phyloP scores from a whole-genome alignment of 64 coral and sea anemone genomes.

The Cladopsammia gracilis region DNA sequence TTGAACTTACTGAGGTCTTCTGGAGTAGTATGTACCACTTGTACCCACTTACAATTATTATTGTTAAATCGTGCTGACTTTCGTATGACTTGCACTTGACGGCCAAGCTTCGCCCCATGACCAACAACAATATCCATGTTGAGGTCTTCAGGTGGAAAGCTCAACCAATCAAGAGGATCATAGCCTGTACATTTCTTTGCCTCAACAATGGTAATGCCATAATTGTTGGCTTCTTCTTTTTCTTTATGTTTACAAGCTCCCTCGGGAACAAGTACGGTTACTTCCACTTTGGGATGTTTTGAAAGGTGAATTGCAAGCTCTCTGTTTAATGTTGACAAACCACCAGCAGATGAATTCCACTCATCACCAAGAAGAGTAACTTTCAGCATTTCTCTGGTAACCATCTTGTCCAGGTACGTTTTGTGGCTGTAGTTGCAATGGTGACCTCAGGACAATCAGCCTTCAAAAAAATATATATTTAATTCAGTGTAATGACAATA shows the following conservation, averaged over 20 bases:
- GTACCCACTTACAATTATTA: conserved; percentile 36
- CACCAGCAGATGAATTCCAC: background rate
- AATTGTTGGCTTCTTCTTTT: background rate
- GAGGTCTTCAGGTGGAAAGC: background rate
- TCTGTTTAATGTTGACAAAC: conserved; percentile 20
- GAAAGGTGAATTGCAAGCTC: conserved; percentile 40
- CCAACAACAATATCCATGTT: conserved; percentile 2
- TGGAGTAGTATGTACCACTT: conserved; percentile 17
- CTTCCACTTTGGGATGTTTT: conserved; percentile 18
- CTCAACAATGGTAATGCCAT: background rate
- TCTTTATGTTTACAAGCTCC: background rate
- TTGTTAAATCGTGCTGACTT: background rate
- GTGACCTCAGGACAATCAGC: too few relatives aligned
- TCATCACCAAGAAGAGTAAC: background rate
- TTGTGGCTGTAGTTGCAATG: too few relatives aligned
- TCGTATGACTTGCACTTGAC: background rate
- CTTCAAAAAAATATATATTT: too few relatives aligned
- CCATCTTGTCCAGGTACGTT: too few relatives aligned
- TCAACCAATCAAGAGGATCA: background rate
- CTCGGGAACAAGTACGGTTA: background rate
- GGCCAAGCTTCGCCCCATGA: conserved; percentile 48
- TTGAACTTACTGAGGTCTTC: conserved; percentile 27
- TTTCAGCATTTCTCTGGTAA: background rate
- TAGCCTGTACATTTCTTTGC: background rate
- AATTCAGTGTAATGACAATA: too few relatives aligned